phyloP scores from a whole-genome alignment of 2,797 vertebrate genomes.

The Notoglanidium macrostoma region DNA sequence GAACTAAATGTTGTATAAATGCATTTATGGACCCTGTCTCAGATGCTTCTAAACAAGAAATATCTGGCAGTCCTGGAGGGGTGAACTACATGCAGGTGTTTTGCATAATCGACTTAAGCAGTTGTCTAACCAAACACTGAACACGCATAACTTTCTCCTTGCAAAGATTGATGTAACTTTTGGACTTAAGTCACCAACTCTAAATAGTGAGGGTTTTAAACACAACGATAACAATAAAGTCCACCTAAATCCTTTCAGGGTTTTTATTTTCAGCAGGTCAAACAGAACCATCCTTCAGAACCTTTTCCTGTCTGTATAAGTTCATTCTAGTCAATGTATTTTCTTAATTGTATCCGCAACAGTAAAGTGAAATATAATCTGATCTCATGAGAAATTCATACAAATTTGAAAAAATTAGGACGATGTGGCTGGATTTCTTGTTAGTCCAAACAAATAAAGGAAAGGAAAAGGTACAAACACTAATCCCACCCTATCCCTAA shows the following conservation, averaged over 20 bases:
- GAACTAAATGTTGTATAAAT: background rate
- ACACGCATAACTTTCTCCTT: background rate
- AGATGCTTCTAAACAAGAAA: background rate
- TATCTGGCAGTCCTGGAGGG: background rate
- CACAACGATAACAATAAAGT: background rate
- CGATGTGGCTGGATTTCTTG: constrained; percentile 10
- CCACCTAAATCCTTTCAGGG: background rate
- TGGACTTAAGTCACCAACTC: background rate
- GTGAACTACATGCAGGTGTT: background rate
- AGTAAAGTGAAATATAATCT: background rate
- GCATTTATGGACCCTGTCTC: background rate
- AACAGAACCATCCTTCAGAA: background rate
- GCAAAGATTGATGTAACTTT: background rate
- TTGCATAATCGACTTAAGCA: background rate
- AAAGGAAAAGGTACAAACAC: background rate
- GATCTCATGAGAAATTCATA: background rate
- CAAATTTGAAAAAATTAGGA: background rate
- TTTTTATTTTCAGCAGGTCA: background rate
- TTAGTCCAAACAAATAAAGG: background rate
- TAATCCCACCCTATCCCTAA: background rate
- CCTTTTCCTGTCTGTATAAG: background rate
- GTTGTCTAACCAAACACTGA: background rate
- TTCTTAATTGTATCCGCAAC: background rate
- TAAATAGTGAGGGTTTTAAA: background rate
- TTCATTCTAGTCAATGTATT: background rate